phyloP scores from a whole-genome alignment of 2,888 invertebrate species.

The Empis livida region DNA sequence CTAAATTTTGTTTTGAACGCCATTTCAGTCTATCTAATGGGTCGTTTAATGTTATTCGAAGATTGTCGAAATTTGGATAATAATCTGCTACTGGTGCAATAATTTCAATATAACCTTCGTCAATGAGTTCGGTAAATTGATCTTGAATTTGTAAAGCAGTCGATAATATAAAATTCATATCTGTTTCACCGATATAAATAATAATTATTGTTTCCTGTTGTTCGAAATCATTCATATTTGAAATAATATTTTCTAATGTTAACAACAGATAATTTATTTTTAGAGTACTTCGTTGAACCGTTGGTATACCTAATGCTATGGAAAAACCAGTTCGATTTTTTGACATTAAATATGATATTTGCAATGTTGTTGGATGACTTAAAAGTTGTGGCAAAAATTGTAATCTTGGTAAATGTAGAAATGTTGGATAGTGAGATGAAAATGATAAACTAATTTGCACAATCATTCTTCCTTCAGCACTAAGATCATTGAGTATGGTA shows the following conservation, averaged over 20 bases:
- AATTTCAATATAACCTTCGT: constrained; percentile 70
- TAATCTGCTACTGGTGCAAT: constrained; percentile 65
- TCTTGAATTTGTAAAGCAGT: constrained; percentile 56
- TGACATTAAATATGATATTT: constrained; percentile 59
- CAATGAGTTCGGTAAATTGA: constrained; percentile 55
- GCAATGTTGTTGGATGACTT: constrained; percentile 53
- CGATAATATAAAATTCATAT: constrained; percentile 54
- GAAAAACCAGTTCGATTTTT: constrained; percentile 55
- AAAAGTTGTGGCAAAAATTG: constrained; percentile 71
- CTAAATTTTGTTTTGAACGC: constrained; percentile 84
- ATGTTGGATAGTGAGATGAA: constrained; percentile 30
- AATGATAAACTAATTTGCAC: constrained; percentile 31
- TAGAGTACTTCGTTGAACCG: constrained; percentile 68
- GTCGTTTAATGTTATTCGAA: constrained; percentile 68
- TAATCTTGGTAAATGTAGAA: constrained; percentile 55
- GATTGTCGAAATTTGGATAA: constrained; percentile 64
- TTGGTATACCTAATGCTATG: constrained; percentile 65
- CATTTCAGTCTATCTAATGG: constrained; percentile 63
- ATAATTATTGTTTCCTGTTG: constrained; percentile 60
- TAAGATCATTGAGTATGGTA: no score
- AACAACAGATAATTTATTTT: constrained; percentile 66
- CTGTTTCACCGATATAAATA: constrained; percentile 70
- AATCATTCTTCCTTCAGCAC: constrained; percentile 23
- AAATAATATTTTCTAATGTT: constrained; percentile 64
- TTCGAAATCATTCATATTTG: constrained; percentile 51